Evolutionary conservation across 2,113 vertebrate species (phyloP), one percentile per base, ranked within the genome.

Genomic region (Phylloscopus whistleri): DNA sequence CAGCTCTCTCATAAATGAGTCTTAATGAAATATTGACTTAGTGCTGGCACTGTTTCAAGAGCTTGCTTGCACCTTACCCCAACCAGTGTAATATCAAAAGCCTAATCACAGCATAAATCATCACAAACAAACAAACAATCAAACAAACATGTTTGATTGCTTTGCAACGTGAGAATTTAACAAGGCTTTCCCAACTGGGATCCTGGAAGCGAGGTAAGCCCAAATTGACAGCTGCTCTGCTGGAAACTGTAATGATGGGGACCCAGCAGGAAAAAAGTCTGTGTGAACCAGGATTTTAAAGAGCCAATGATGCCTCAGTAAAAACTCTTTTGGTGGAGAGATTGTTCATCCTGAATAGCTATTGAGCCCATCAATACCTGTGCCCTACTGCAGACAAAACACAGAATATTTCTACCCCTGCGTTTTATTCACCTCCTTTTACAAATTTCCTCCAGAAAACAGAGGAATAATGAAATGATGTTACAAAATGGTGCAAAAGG

Each of bases 21-120:
- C 76, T 90, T 94, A 86, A 96, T 95, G 93, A 95, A 96, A 95
- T 90, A 96, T 63, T 95, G 95, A 92, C 90, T 95, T 77, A 81
- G 93, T 80, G 63, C 90, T 96, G 93, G 93, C 95, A 83, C 82
- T 43, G 87, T 90, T 95, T 95, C 95, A 95, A 90, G 79, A 95
- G 75, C 62, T 43, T 79, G 72, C 90, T 92, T 93, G 68, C 76
- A 95, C 94, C 84, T 95, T 86, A 67, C 79, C 79, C 92, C 84
- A 90, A 93, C 92, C 87, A 70, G n/a, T 77, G 87, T 55, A 91
- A 66, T 84, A 95, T 88, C 90, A 86, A 95, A 92, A 68, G 79
- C 72, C 67, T 95, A 89, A 96, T 94, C 94, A 95, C 80, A 85
- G 93, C 90, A 78, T 64, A 90, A 96, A 96, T 92, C 88, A 84